A percentile compares a stretch with the other conserved stretches of the same genome.
Evolutionary conservation across 2,797 vertebrate genomes (phyloP).

Genomic region (Anabas testudineus): DNA sequence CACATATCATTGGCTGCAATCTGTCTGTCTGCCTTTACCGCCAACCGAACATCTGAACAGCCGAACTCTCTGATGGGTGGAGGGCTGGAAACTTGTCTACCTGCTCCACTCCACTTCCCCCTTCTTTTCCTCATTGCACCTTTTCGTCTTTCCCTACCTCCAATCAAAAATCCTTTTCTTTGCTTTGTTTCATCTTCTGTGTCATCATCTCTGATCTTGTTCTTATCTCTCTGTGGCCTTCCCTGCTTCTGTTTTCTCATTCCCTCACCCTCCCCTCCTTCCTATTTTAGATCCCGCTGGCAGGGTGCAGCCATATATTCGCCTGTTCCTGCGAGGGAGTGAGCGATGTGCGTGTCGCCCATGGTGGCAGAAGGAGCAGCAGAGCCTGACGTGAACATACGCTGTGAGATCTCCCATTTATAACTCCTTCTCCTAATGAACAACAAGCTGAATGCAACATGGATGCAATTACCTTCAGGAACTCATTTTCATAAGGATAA

Average conservation of each 20-base stretch:
- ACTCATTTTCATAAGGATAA: slow-evolving; percentile 72
- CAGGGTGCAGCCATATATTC: slow-evolving; percentile 68
- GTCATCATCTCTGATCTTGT: slow-evolving; percentile 40
- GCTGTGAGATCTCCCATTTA: slow-evolving; percentile 80
- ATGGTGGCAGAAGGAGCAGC: slow-evolving; percentile 74
- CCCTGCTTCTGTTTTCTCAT: slow-evolving; percentile 15
- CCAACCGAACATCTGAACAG: slow-evolving; percentile 84
- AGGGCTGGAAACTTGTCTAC: slow-evolving; percentile 74
- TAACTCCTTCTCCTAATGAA: slow-evolving; percentile 78
- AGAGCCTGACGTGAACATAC: slow-evolving; percentile 81
- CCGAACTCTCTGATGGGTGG: slow-evolving; percentile 78
- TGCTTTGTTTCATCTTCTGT: slow-evolving; percentile 42
- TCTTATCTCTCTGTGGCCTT: slow-evolving; percentile 42
- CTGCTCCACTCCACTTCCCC: slow-evolving; percentile 39
- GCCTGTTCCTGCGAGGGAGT: slow-evolving; percentile 68
- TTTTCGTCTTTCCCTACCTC: slow-evolving; percentile 31
- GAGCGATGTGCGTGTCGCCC: slow-evolving; percentile 76
- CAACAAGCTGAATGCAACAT: slow-evolving; percentile 69
- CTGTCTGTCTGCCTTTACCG: slow-evolving; percentile 79
- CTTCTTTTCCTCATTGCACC: slow-evolving; percentile 33
- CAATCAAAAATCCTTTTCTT: slow-evolving; percentile 30
- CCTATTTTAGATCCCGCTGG: slow-evolving; percentile 54
- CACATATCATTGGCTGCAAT: slow-evolving; percentile 84
- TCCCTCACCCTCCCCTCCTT: slow-evolving; percentile 26
- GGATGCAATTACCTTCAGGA: slow-evolving; percentile 73